Evolutionary conservation across 2,888 invertebrate species (phyloP).

Genomic region (Pseudolycoriella hygida): DNA sequence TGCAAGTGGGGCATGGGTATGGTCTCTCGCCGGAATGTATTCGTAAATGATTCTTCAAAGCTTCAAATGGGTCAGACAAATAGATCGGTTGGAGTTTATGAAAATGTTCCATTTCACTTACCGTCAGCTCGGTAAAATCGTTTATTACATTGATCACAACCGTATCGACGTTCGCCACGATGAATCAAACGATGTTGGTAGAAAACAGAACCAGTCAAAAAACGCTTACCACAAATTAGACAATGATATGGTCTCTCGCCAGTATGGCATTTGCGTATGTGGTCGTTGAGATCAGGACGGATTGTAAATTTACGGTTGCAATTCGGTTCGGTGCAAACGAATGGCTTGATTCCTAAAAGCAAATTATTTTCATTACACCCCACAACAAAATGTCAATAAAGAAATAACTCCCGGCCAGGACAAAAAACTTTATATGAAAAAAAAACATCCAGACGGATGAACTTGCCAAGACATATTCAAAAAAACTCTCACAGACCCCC

Average conservation of each 20-base stretch:
- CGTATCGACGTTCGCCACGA: constrained; percentile 42
- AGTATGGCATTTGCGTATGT: constrained; percentile 43
- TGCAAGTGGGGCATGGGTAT: constrained; percentile 34
- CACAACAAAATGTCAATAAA: background rate
- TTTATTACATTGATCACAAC: constrained; percentile 43
- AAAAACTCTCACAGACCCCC: too few relatives aligned
- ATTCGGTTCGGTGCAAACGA: constrained; percentile 39
- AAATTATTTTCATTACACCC: background rate
- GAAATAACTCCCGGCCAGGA: too few relatives aligned
- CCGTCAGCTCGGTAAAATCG: constrained; percentile 41
- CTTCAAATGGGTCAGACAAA: too few relatives aligned
- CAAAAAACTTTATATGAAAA: too few relatives aligned
- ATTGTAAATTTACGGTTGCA: constrained; percentile 43
- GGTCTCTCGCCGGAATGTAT: constrained; percentile 42
- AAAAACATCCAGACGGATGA: too few relatives aligned
- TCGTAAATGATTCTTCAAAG: constrained; percentile 40
- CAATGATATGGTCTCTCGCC: constrained; percentile 36
- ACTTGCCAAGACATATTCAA: background rate
- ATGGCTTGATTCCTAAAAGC: constrained; percentile 38
- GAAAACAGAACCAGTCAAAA: constrained; percentile 42
- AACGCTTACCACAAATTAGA: constrained; percentile 39
- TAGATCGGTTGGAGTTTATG: too few relatives aligned
- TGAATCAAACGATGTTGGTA: constrained; percentile 45
- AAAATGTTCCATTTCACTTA: too few relatives aligned
- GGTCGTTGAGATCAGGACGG: constrained; percentile 42